A percentile compares a stretch with the other conserved stretches of the same genome.
Evolutionary conservation across 2,797 vertebrate species (phyloP).

Genomic region (Cossypha polioptera): DNA sequence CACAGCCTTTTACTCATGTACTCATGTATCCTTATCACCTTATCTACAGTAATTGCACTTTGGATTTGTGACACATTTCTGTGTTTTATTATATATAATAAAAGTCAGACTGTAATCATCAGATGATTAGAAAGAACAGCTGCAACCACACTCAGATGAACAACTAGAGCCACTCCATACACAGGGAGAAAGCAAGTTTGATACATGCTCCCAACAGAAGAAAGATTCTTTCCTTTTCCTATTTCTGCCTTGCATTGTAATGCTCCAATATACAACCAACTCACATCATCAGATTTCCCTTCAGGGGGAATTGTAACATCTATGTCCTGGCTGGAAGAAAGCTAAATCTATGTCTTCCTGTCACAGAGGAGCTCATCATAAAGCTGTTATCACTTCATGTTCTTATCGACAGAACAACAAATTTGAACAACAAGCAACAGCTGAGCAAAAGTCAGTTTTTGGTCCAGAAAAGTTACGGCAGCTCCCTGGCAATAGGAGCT

Average conservation of each 20-base stretch:
- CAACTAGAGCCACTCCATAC: background rate
- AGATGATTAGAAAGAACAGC: background rate
- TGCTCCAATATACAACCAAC: background rate
- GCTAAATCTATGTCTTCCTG: background rate
- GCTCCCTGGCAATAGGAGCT: background rate
- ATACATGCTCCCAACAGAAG: accelerated
- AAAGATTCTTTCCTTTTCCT: background rate
- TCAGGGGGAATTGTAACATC: background rate
- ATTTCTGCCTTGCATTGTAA: background rate
- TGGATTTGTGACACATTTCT: constrained; percentile 1
- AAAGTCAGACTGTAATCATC: background rate
- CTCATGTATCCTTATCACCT: background rate
- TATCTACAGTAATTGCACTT: background rate
- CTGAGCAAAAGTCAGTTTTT: background rate
- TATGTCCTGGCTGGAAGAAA: background rate
- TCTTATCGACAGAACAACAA: background rate
- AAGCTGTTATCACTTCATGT: background rate
- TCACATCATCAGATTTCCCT: background rate
- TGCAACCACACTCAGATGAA: background rate
- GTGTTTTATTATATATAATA: background rate
- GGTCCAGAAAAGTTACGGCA: background rate
- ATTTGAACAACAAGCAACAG: background rate
- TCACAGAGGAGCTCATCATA: background rate
- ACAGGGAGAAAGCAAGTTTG: background rate
- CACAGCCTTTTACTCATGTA: background rate